Base-by-base conservation (phyloP, 1,140 invertebrate genomes). In the Battus philenor region DNA sequence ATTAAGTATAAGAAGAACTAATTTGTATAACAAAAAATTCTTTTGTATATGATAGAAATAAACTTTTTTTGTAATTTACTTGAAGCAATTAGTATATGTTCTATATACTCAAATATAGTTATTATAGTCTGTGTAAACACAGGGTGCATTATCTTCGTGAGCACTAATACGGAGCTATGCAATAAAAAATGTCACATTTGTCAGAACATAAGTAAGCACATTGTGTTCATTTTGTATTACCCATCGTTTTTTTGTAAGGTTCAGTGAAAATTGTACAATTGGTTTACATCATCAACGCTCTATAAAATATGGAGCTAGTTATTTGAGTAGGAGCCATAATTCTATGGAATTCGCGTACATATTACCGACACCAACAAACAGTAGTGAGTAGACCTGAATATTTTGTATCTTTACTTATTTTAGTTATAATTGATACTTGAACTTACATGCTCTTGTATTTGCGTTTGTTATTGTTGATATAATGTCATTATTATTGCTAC, bases 281-380 rank as follows among this genome's bases (percentile, higher is more conserved):
- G 48, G 34, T 32, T 54, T 44, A 33, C 47, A 46, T 43, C 16
- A 47, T 38, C 43, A 34, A 34, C 33, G 36, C 27, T 26, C 24
- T 53, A 38, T 17, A 36, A 48, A 73, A 27, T 33, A 75, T 73
- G 71, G 67, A 67, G 59, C 43, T 59, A 41, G 52, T 55, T 41
- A 62, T 63, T 58, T 73, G 51, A 73, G 47, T 50, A 9, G 30
- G 50, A 54, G 54, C 24, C 26, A 46, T 55, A 66, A 55, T 69
- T 79, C 63, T 77, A 81, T 78, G 75, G 68, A 79, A 81, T 68
- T 71, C 54, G 50, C 31, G 59, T 68, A 44, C 61, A 52, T 62
- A 59, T 50, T 43, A 57, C 55, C 54, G 54, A 70, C 62, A 55
- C 47, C 67, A 53, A 65, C 51, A 67, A 67, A 68, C 51, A 61